A percentile compares a stretch with the other conserved stretches of the same genome.
phyloP scores from a whole-genome alignment of 2,888 invertebrate genomes.

The Eilema griseolum region DNA sequence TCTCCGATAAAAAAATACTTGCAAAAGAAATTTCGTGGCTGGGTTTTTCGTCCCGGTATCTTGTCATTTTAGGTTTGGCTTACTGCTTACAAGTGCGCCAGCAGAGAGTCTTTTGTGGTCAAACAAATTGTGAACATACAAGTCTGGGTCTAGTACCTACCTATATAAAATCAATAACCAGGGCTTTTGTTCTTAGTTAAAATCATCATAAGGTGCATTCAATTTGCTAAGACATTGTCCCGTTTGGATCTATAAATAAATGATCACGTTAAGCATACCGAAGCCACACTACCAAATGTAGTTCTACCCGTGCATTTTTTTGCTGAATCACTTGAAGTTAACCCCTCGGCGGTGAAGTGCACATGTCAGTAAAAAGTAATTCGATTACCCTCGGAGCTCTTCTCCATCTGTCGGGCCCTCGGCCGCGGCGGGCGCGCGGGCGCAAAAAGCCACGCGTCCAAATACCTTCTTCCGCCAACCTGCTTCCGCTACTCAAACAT shows the following conservation, averaged over 20 bases:
- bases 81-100: too few relatives aligned
- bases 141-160: neutral
- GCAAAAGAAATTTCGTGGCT: neutral
- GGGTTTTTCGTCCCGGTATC: too few relatives aligned
- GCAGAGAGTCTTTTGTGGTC: neutral
- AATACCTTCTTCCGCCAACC: constrained; percentile 74
- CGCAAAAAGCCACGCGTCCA: constrained; percentile 76
- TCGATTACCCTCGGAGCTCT: constrained; percentile 58
- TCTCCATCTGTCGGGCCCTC: constrained; percentile 75
- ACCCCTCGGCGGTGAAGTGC: constrained; percentile 52
- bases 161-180: neutral
- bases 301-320: constrained; percentile 37
- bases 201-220: neutral
- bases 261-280: constrained; percentile 18
- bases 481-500: constrained; percentile 71
- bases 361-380: constrained; percentile 60
- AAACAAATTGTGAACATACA: neutral
- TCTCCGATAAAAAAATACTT: constrained; percentile 10
- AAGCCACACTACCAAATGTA: constrained; percentile 39
- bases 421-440: constrained; percentile 51
- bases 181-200: neutral
- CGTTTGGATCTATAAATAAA: neutral
- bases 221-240: neutral
- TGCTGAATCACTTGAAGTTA: constrained; percentile 58
- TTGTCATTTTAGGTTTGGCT: too few relatives aligned